Conservation (phyloP, 2,888 invertebrate species). For the Ectemnius continuus region DNA sequence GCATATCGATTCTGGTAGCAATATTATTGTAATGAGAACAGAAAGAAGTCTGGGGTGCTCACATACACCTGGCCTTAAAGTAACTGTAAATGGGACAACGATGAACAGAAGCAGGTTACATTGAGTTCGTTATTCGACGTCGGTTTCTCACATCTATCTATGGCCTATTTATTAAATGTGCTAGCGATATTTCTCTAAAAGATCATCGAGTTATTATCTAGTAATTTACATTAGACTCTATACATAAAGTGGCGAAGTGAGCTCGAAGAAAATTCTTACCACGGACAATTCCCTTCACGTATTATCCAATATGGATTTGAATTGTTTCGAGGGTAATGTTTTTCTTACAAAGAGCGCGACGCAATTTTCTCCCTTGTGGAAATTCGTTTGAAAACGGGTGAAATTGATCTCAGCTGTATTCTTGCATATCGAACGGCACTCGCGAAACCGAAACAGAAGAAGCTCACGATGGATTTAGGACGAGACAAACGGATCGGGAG, state of each 20-base stretch:
- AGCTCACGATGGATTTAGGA: constrained; percentile 33
- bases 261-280: constrained; percentile 51
- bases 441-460: constrained; percentile 49
- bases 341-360: constrained; percentile 32
- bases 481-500: no score
- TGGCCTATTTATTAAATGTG: constrained; percentile 47
- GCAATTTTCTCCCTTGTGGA: constrained; percentile 29
- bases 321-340: constrained; percentile 25
- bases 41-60: constrained; percentile 16
- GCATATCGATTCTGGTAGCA: constrained; percentile 37
- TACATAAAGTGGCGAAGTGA: constrained; percentile 51
- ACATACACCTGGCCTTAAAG: constrained; percentile 16
- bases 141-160: constrained; percentile 48
- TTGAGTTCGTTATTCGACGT: constrained; percentile 33
- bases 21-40: constrained; percentile 20
- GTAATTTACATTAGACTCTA: constrained; percentile 64
- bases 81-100: constrained; percentile 41
- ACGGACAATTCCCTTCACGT: constrained; percentile 49
- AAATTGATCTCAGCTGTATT: no score
- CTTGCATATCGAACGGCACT: no score
- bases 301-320: constrained; percentile 29
- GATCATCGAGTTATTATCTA: constrained; percentile 48
- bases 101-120: constrained; percentile 49
- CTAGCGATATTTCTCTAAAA: constrained; percentile 52
- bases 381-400: no score